Evolutionary conservation across 2,113 vertebrate species (phyloP), one percentile per base, ranked within the genome.

Genomic region (Condylura cristata): DNA sequence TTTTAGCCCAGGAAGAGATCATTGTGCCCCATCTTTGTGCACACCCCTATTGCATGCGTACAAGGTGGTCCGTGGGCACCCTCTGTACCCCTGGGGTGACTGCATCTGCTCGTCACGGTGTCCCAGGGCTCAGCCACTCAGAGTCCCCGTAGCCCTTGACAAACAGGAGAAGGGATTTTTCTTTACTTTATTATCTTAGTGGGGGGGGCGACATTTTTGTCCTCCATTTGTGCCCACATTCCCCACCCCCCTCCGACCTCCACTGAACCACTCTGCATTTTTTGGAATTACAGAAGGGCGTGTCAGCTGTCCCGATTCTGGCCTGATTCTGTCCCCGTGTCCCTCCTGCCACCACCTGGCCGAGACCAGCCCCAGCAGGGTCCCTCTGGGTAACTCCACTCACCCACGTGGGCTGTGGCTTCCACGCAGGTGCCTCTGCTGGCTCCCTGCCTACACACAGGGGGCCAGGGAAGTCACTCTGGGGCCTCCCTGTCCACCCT

Each of bases 401-500:
- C 61, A 13, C 46, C 91, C 46, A 44, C 2, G 1, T 46, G 18
- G 75, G 74, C 30, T 53, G 51, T 18, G 20, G 53, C 68, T 89
- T 32, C 79, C 39, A 30, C 5, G 3, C 66, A 30, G 30, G 7
- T 8, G 6, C 41, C 94, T 58, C 14, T 0, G 22, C 8, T 37
- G 11, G 17, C 7, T 37, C 11, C 65, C 39, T 5, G 0, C 72
- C 44, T 14, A 66, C 53, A 46, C 34, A 0, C 5, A 2, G 30
- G 30, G 22, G 30, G 26, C 58, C 94, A 60, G 18, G 87, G 81
- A 96, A 96, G 81, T 86, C 14, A 26, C 39, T 44, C 61, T 39
- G n/a, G 18, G 61, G 18, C 71, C 65, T 17, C n/a, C 74, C 66
- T 18, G 12, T 24, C 63, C 39, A 37, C 39, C 53, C 30, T 44